Evolutionary conservation across 2,888 invertebrate genomes (phyloP).

Genomic region (Dasysyrphus albostriatus): DNA sequence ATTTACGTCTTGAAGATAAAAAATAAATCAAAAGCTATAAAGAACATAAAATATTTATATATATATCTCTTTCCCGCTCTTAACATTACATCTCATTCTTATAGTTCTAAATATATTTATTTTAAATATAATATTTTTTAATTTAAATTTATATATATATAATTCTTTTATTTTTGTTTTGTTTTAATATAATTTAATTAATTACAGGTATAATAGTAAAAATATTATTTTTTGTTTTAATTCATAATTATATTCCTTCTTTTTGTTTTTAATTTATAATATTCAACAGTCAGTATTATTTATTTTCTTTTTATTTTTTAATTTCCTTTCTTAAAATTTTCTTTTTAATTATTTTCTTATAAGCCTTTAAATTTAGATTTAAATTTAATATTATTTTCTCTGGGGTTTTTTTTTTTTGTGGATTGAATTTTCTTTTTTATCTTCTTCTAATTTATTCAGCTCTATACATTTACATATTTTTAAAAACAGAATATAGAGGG

Average conservation of each 20-base stretch:
- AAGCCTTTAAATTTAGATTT: constrained; percentile 50
- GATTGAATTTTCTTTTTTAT: neutral
- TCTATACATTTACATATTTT: constrained; percentile 32
- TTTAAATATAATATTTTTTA: constrained; percentile 53
- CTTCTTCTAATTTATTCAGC: constrained; percentile 9
- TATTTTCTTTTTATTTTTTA: constrained; percentile 43
- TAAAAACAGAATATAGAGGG: constrained; percentile 22
- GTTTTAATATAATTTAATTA: constrained; percentile 43
- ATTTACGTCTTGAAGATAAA: constrained; percentile 60
- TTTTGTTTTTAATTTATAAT: constrained; percentile 54
- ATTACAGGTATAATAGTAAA: constrained; percentile 73
- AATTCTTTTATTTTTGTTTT: constrained; percentile 17
- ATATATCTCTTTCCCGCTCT: constrained; percentile 38
- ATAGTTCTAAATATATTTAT: constrained; percentile 44
- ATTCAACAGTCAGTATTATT: constrained; percentile 75
- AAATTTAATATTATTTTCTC: constrained; percentile 29
- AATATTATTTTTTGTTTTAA: constrained; percentile 59
- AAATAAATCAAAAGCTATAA: constrained; percentile 39
- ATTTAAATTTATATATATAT: constrained; percentile 47
- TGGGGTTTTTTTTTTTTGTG: neutral
- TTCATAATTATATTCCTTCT: constrained; percentile 58
- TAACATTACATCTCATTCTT: constrained; percentile 65
- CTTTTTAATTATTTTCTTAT: constrained; percentile 33
- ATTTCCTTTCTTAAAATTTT: constrained; percentile 36
- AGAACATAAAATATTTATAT: constrained; percentile 42